These are phyloP conservation scores for Apotomis betuletana DNA, from an alignment of 2,888 invertebrate genomes.

Conservation along the genomic window DNA sequence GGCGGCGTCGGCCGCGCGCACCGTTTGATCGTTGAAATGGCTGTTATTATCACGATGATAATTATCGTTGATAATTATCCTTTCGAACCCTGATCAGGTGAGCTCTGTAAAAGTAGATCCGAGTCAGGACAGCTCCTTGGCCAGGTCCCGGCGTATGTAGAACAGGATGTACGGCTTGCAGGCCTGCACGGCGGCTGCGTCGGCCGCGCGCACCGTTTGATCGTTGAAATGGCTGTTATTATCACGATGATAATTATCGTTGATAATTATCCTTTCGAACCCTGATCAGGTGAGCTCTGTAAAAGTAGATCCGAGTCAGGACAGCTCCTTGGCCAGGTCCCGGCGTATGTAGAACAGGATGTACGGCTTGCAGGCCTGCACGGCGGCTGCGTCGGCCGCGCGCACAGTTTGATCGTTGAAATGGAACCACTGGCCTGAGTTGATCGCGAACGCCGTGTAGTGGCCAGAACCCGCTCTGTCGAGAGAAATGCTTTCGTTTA, in stretches of 20 bases:
- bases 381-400: conserved; percentile 85
- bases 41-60: too few species aligned
- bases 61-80: too few species aligned
- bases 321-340: conserved; percentile 76
- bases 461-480: conserved; percentile 92
- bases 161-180: conserved; percentile 83
- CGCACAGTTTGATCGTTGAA: conserved; percentile 94
- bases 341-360: conserved; percentile 92
- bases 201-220: conserved; percentile 89
- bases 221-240: conserved; percentile 95
- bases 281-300: not conserved
- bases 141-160: conserved; percentile 69
- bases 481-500: conserved; percentile 6
- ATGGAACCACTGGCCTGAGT: conserved; percentile 92
- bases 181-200: conserved; percentile 86
- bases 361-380: conserved; percentile 92
- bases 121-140: not conserved
- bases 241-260: too few species aligned
- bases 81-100: too few species aligned
- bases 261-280: too few species aligned
- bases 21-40: conserved; percentile 93
- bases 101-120: too few species aligned
- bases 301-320: conserved; percentile 26
- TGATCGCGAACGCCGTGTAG: conserved; percentile 92
- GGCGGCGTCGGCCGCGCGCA: conserved; percentile 86